Conservation (phyloP, 2,888 invertebrate species). For the Cancer borealis region DNA sequence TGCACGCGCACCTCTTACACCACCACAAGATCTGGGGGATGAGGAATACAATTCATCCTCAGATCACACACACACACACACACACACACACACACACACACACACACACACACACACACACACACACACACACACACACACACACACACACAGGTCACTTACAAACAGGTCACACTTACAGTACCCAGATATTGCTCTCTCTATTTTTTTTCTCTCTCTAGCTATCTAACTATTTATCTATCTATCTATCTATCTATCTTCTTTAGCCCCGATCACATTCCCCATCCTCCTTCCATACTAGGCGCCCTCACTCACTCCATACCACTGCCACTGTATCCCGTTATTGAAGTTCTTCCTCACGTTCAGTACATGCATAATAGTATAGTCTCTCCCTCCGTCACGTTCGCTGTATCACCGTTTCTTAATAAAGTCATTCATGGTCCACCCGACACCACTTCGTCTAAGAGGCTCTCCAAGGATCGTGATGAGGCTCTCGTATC, state of each 20-base stretch:
- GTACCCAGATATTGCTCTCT: neutral
- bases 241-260: neutral
- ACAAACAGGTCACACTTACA: too few relatives aligned
- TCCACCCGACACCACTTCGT: neutral
- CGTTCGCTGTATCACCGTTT: slow-evolving; percentile 4
- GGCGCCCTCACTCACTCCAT: neutral
- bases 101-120: neutral
- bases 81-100: neutral
- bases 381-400: neutral
- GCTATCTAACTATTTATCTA: neutral
- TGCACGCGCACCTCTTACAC: neutral
- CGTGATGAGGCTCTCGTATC: neutral
- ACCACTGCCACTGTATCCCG: neutral
- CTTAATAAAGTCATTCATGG: slow-evolving; percentile 32
- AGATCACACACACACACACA: too few relatives aligned
- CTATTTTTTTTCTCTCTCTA: neutral
- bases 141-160: neutral
- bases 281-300: neutral
- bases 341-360: neutral
- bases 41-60: neutral
- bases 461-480: neutral
- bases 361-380: neutral
- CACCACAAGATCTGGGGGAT: neutral
- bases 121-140: neutral
- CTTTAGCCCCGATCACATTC: neutral